Evolutionary conservation across 2,797 vertebrate species (phyloP).

Genomic region (Sebastes jordani): DNA sequence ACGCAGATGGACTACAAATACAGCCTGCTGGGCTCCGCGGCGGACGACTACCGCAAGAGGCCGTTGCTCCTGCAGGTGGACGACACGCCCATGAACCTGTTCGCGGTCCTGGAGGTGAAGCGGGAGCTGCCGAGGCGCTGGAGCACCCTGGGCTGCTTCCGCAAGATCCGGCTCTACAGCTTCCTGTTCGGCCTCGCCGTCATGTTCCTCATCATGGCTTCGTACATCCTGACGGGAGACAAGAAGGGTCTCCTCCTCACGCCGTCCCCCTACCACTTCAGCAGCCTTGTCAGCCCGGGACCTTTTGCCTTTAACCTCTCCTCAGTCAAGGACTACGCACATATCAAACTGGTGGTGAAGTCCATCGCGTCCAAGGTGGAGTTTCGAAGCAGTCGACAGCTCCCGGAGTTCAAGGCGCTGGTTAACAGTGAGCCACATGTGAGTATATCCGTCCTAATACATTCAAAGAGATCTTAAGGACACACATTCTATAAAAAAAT

Average conservation of each 20-base stretch:
- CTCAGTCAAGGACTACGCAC: slow-evolving; percentile 84
- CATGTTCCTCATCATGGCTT: slow-evolving; percentile 90
- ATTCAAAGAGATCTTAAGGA: not conserved
- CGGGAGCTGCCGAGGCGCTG: slow-evolving; percentile 79
- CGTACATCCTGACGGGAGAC: slow-evolving; percentile 90
- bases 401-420: slow-evolving; percentile 85
- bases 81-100: slow-evolving; percentile 86
- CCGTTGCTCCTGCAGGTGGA: slow-evolving; percentile 80
- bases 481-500: not conserved
- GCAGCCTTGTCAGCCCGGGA: slow-evolving; percentile 82
- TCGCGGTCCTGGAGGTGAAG: slow-evolving; percentile 88
- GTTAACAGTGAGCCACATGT: slow-evolving; percentile 89
- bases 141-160: slow-evolving; percentile 74
- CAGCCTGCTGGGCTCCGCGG: slow-evolving; percentile 71
- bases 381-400: slow-evolving; percentile 80
- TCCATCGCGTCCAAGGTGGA: slow-evolving; percentile 86
- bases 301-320: slow-evolving; percentile 85
- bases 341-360: slow-evolving; percentile 85
- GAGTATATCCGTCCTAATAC: slow-evolving; percentile 58
- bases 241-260: slow-evolving; percentile 87
- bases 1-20: slow-evolving; percentile 80
- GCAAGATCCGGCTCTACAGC: slow-evolving; percentile 87
- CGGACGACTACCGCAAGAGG: slow-evolving; percentile 74
- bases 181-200: slow-evolving; percentile 87
- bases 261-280: slow-evolving; percentile 87